Conservation (phyloP, 2,888 invertebrate species). For the Macrosoma leucophasiata region DNA sequence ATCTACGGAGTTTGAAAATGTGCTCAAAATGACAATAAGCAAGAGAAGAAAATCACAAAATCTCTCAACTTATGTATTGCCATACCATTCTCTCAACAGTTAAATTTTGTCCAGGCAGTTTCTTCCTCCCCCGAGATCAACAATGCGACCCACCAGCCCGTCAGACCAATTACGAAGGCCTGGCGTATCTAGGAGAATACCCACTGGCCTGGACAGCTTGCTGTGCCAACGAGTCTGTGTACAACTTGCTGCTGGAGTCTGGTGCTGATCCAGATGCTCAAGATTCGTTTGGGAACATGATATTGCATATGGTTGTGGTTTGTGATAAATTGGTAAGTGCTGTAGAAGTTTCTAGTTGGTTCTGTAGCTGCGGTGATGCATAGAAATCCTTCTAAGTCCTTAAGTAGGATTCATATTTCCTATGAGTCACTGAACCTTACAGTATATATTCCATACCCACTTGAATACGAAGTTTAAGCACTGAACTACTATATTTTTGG, state of each 20-base stretch:
- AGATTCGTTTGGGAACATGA: constrained; percentile 98
- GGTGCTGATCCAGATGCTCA: constrained; percentile 97
- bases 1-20: too few species aligned
- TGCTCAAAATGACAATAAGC: too few species aligned
- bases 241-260: constrained; percentile 93
- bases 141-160: constrained; percentile 86
- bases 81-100: neutral
- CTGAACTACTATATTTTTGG: too few species aligned
- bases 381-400: too few species aligned
- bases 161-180: constrained; percentile 95
- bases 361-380: too few species aligned
- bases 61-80: too few species aligned
- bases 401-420: too few species aligned
- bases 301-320: constrained; percentile 99
- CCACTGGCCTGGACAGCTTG: constrained; percentile 98
- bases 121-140: constrained; percentile 96
- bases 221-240: constrained; percentile 97
- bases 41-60: too few species aligned
- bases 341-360: too few species aligned
- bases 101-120: constrained; percentile 77
- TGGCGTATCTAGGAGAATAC: constrained; percentile 98
- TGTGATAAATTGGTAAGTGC: constrained; percentile 95
- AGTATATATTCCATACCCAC: too few species aligned
- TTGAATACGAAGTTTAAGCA: too few species aligned
- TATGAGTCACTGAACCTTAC: too few species aligned